Percentiles rank a stretch among this genome's conserved stretches.
Conservation (phyloP, 2,797 vertebrate species). For the Gambusia yucatana region DNA sequence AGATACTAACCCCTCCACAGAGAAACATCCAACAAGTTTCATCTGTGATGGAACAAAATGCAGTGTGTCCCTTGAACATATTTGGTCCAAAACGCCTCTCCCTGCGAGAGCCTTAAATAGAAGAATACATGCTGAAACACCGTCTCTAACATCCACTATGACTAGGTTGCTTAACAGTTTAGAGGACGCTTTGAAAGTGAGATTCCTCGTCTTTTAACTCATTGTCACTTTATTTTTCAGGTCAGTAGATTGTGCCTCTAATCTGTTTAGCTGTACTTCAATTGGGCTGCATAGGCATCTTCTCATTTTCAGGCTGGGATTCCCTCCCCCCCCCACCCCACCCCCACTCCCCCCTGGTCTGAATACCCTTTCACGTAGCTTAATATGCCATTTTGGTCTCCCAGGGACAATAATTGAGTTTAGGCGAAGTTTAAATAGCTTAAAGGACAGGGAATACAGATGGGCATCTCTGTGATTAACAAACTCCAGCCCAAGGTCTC, state of each 20-base stretch:
- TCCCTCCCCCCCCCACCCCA: conserved; percentile 61
- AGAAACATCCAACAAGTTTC: conserved; percentile 14
- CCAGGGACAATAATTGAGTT: conserved; percentile 99
- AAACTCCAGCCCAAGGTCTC: conserved; percentile 93
- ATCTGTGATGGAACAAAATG: conserved; percentile 47
- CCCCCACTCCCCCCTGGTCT: conserved; percentile 38
- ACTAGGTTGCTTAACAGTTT: conserved; percentile 88
- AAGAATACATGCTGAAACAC: conserved; percentile 80
- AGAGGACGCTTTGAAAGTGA: conserved; percentile 87
- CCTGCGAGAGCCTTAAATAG: conserved; percentile 75
- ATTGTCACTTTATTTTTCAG: conserved; percentile 87
- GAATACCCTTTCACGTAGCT: conserved; percentile 94
- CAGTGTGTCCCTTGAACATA: conserved; percentile 28
- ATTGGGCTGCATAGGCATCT: conserved; percentile 91
- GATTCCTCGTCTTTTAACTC: conserved; percentile 84
- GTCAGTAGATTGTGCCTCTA: conserved; percentile 87
- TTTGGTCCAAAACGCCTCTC: conserved; percentile 51
- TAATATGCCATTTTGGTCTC: conserved; percentile 99
- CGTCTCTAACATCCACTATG: conserved; percentile 82
- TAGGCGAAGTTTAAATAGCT: conserved; percentile 99
- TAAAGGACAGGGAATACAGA: conserved; percentile 97
- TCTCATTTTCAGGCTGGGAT: conserved; percentile 90
- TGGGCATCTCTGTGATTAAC: conserved; percentile 98
- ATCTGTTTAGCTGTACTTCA: conserved; percentile 98
- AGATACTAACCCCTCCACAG: neutral